Evolutionary conservation across 2,797 vertebrate genomes (phyloP), one percentile per base, ranked within the genome.

Genomic region (Aldrovandia affinis): DNA sequence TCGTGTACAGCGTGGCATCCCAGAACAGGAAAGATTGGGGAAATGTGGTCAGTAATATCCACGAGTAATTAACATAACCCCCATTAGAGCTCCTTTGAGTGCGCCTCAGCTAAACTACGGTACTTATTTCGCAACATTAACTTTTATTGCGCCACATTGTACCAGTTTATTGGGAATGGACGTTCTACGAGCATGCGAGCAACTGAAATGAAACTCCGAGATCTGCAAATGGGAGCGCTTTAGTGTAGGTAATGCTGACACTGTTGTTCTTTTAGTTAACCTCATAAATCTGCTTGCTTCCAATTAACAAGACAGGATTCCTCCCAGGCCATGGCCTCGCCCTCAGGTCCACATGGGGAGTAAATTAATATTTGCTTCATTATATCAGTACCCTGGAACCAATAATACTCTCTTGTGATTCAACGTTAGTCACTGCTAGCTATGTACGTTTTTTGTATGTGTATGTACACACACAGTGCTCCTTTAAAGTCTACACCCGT

Each of bases 111-210:
- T 77, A 20, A 57, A 3, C 15, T 57, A 20, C 7, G 10, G 42
- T 9, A 14, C 73, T 47, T 77, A 47, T 44, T 77, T 77, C 73
- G n/a, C 22, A n/a, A 3, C 73, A 77, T 77, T 77, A 77, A 77
- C 22, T 77, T 77, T 44, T 77, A 77, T n/a, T 42, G 22, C 73
- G 3, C 73, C 73, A 42, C 73, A 30, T 1, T 12, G 20, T 28
- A 6, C 73, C 39, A 20, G 73, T 47, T 77, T 73, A 73, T 73
- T 39, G 68, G 68, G 33, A 25, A 47, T 77, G 47, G 73, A 77
- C 42, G 9, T 4, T 47, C 8, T n/a, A 39, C 73, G 3, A 39
- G 39, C 73, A 12, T n/a, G 22, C 42, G n/a, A 47, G 8, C 73
- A 18, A 2, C 8, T 22, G 39, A 77, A 14, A n/a, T 47, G 73